These are phyloP conservation scores for Cosmopolites sordidus DNA, from an alignment of 2,888 invertebrate genomes.

Conservation along the genomic window DNA sequence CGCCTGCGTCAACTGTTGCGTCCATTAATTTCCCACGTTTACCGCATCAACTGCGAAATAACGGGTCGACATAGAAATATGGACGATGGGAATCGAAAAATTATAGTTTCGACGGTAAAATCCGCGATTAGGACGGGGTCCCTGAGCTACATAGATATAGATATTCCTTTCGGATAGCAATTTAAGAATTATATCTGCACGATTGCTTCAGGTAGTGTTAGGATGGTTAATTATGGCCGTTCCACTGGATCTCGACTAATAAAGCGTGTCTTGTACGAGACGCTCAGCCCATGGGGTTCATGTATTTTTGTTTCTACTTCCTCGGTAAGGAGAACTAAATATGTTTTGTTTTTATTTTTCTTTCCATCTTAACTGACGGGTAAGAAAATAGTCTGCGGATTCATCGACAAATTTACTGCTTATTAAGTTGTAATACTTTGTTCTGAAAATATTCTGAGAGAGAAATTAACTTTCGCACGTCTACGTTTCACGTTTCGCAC, in stretches of 20 bases:
- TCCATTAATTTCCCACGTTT: slow-evolving; percentile 13
- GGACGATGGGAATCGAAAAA: slow-evolving; percentile 15
- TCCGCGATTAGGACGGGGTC: slow-evolving; percentile 9
- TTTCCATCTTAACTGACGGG: no score
- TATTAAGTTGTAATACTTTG: no score
- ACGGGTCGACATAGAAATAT: slow-evolving; percentile 11
- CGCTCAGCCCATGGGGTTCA: no score
- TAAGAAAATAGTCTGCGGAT: no score
- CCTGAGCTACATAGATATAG: slow-evolving; percentile 12
- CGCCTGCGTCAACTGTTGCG: not conserved
- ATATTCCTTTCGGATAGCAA: not conserved
- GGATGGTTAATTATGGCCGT: slow-evolving; percentile 2
- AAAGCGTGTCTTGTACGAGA: not conserved
- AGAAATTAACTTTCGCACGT: no score
- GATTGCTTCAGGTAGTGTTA: slow-evolving; percentile 6
- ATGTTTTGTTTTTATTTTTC: no score
- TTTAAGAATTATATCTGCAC: slow-evolving; percentile 10
- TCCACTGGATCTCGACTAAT: not conserved
- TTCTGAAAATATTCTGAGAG: no score
- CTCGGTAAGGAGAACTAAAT: no score
- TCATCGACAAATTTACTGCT: no score
- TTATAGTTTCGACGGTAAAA: slow-evolving; percentile 17
- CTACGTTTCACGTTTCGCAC: no score
- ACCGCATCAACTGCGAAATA: slow-evolving; percentile 16
- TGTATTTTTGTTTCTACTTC: no score